Base-by-base conservation (phyloP, 2,888 invertebrate species). In the Junonia oenone region DNA sequence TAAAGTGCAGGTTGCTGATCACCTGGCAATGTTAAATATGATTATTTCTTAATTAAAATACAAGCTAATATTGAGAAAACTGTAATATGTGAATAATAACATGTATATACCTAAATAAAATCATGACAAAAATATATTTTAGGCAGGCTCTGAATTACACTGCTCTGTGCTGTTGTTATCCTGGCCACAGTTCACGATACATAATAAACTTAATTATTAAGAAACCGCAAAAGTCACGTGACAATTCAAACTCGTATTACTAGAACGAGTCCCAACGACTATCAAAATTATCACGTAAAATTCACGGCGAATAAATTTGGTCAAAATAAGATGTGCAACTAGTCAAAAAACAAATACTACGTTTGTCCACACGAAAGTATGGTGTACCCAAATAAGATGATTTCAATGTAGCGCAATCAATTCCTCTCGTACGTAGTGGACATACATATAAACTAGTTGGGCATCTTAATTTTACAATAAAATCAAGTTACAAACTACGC, bases 41-140 rank as follows among this genome's bases (percentile, higher is more conserved):
- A 90, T 91, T 90, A 90, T 90, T 88, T 90, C 90, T 91, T 91
- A 91, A 90, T 90, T 91, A 91, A 90, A 91, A 91, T 91, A 91
- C 90, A 91, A 90, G 90, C 90, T 91, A 91, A 87, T 90, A 89
- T 91, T 89, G 90, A 90, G 90, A 90, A 90, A 91, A 90, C 90
- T 87, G 90, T 90, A 89, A 88, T 90, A 90, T 87, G 87, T 89
- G 88, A 89, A 90, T 88, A 88, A 87, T 88, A 90, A 89, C 88
- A 89, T 87, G 88, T 89, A 89, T 87, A 87, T 89, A 89, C 87
- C 88, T 90, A 90, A 91, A 90, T 90, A 90, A 90, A 91, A 90
- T 83, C 83, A 87, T 84, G 90, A 90, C 90, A 90, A 90, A 90
- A 91, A 90, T 89, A 90, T 90, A 90, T 87, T 86, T 90, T 88